A percentile compares a stretch with the other conserved stretches of the same genome.
Conservation (phyloP, 1,140 invertebrate species). For the Vanessa atalanta region DNA sequence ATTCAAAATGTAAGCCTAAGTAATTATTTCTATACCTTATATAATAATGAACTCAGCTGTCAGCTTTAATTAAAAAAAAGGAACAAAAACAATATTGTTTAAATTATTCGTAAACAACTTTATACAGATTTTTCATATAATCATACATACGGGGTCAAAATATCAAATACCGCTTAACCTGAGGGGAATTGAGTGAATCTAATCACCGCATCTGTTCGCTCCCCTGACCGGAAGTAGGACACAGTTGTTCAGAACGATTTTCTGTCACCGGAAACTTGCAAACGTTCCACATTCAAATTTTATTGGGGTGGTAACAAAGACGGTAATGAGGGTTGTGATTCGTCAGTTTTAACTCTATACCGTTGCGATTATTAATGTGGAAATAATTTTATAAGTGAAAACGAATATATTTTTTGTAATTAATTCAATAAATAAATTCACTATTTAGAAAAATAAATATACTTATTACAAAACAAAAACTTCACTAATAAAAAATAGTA, state of each 20-base stretch:
- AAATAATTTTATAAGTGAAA: conserved; percentile 14
- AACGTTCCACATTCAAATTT: conserved; percentile 79
- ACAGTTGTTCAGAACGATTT: conserved; percentile 78
- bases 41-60: not conserved
- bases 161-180: conserved; percentile 71
- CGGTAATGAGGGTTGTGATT: conserved; percentile 62
- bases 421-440: not conserved
- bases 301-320: conserved; percentile 70
- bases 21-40: not conserved
- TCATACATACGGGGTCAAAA: conserved; percentile 48
- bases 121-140: conserved; percentile 12
- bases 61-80: not conserved
- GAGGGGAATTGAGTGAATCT: conserved; percentile 64
- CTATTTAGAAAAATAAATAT: too few relatives aligned
- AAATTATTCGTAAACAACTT: not conserved
- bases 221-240: conserved; percentile 75
- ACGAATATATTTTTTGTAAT: not conserved
- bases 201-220: conserved; percentile 76
- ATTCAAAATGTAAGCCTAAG: too few relatives aligned
- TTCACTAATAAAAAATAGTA: too few relatives aligned
- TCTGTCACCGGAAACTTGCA: conserved; percentile 75
- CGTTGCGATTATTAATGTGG: conserved; percentile 1
- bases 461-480: too few relatives aligned
- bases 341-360: conserved; percentile 31
- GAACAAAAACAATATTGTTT: conserved; percentile 2